Conservation (phyloP, 1,140 invertebrate species). For the Drosophila leontia region DNA sequence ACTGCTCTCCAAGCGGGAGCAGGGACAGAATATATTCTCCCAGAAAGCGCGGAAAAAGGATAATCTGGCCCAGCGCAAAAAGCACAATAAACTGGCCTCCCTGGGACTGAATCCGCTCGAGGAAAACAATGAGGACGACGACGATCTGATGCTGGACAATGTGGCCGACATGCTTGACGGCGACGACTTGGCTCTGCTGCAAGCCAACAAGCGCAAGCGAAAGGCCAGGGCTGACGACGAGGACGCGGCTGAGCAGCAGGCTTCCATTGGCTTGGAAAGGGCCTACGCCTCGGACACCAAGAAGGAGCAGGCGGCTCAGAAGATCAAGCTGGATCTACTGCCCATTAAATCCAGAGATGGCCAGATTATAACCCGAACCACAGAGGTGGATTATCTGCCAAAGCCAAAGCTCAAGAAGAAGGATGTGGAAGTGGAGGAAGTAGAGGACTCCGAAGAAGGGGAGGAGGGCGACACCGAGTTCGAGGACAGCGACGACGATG, state of each 20-base stretch:
- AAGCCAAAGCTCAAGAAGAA: slow-evolving; percentile 72
- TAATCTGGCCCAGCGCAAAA: slow-evolving; percentile 70
- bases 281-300: slow-evolving; percentile 84
- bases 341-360: slow-evolving; percentile 87
- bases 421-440: slow-evolving; percentile 64
- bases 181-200: slow-evolving; percentile 72
- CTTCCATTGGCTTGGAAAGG: slow-evolving; percentile 84
- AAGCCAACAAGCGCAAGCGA: slow-evolving; percentile 81
- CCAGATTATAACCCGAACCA: slow-evolving; percentile 74
- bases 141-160: slow-evolving; percentile 67
- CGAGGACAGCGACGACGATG: slow-evolving; percentile 77
- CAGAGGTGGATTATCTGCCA: slow-evolving; percentile 76
- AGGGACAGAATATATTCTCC: slow-evolving; percentile 74
- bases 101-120: slow-evolving; percentile 53
- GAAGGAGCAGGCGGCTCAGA: slow-evolving; percentile 79
- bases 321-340: slow-evolving; percentile 85
- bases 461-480: slow-evolving; percentile 49
- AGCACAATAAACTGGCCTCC: slow-evolving; percentile 66
- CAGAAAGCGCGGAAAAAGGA: slow-evolving; percentile 76
- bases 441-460: slow-evolving; percentile 53
- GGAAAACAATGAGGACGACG: slow-evolving; percentile 52
- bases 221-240: slow-evolving; percentile 76
- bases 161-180: slow-evolving; percentile 81
- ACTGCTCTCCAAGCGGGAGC: slow-evolving; percentile 60
- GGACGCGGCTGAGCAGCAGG: slow-evolving; percentile 78